Base-by-base conservation (phyloP, 2,113 vertebrate genomes). In the Gymnorhina tibicen region DNA sequence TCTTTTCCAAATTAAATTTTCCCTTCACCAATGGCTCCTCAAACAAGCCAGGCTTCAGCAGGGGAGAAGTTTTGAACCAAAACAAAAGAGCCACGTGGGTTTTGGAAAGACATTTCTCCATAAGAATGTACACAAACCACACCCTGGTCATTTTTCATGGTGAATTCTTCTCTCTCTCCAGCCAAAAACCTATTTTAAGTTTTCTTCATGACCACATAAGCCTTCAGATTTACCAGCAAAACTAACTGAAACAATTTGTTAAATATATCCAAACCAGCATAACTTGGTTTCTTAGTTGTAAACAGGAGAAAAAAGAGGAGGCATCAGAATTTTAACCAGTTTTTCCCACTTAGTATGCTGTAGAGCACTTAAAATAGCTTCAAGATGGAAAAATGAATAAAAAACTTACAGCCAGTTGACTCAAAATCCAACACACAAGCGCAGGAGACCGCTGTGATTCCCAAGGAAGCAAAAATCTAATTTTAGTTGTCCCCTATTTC, bases 401-500 rank as follows among this genome's bases (percentile, higher is more conserved):
- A 63, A 72, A 42, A 14, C 56, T 79, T 35, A 22, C 10, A 86
- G 6, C 15, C 49, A 76, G 7, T 1, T 7, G 58, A 21, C 21
- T 79, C 42, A 21, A 69, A 85, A 56, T n/a, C 41, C 62, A 67
- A 3, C 37, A n/a, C 13, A 19, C 19, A 30, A 23, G 1, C 3
- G 3, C 47, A 91, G 28, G 9, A 58, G 6, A 47, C 3, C 0
- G 1, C 60, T 32, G 47, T 19, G 33, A 50, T 18, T 6, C 32
- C 41, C 18, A 39, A 23, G 18, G 9, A 70, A 44, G 16, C 5
- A n/a, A 53, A 74, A 85, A 44, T 7, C 3, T 19, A 10, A 37
- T 3, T 1, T 75, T 20, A 32, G 3, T 10, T 7, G 0, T 2
- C 4, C 4, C 11, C 3, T 5, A 1, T 13, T 49, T n/a, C 17